Evolutionary conservation across 2,888 invertebrate species (phyloP), one percentile per base, ranked within the genome.

Genomic region (Agrenia bidenticulata): DNA sequence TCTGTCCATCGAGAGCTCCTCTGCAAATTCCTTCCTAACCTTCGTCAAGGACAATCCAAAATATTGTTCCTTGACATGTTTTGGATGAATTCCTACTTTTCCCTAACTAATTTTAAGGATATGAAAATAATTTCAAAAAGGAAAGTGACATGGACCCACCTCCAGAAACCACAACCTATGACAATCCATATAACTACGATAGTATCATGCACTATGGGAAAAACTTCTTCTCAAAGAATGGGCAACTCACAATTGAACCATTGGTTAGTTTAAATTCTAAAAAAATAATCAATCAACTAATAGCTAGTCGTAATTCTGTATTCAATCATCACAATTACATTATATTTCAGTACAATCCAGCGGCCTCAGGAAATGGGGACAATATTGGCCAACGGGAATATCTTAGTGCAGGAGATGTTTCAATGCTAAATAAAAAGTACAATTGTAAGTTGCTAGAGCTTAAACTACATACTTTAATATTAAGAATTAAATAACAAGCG

Each of bases 141-240:
- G 70, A 70, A 19, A 41, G 27, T 0, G 71, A 71, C 17, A 50
- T 71, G 37, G 64, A 67, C 23, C 39, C 64, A 17, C 49, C 56
- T 13, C 27, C 61, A 7, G 64, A 64, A 15, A 64, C 66, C 0
- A 21, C 13, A 15, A 59, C 45, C 19, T 68, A 63, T 61, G 54
- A 39, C 2, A 65, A 66, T 2, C 60, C 66, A 26, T 71, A 71
- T 42, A 71, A 71, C 37, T 71, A 71, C 19, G 68, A 71, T 32
- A 68, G 68, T 39, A 71, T 71, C 42, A 71, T 71, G 71, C 71
- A 71, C 42, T 71, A 71, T 55, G 71, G 68, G 37, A 64, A 59
- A 57, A 51, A 39, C 11, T 67, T 57, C 51, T 71, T 71, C 19
- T 64, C 66, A 15, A 66, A 66, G 50, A 68, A 71, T 59, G 27